These are phyloP conservation scores for Ernsta delagoae DNA, from an alignment of 2,888 invertebrate genomes.

Conservation along the genomic window DNA sequence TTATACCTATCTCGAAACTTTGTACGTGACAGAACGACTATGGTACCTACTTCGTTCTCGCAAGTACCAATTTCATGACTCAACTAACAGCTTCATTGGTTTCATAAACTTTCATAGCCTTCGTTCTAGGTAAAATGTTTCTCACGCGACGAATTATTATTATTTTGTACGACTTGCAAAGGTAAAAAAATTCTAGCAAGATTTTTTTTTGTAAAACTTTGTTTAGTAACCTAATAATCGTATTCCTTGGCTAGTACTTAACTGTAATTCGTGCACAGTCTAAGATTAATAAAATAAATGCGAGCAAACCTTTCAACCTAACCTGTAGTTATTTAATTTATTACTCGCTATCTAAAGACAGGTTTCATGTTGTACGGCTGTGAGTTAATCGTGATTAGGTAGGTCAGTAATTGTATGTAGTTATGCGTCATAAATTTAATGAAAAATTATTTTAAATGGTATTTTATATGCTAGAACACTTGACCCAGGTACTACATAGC, in stretches of 20 bases:
- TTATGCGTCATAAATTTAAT: too few relatives aligned
- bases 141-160: slow-evolving; percentile 14
- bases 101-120: slow-evolving; percentile 12
- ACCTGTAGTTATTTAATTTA: not conserved
- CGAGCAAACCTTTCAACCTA: not conserved
- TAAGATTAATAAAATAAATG: not conserved
- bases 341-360: not conserved
- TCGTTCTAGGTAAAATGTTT: slow-evolving; percentile 10
- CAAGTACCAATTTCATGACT: slow-evolving; percentile 10
- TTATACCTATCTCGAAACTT: slow-evolving; percentile 11
- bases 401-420: too few relatives aligned
- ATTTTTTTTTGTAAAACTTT: not conserved
- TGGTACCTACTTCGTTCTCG: not conserved
- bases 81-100: slow-evolving; percentile 15
- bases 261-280: not conserved
- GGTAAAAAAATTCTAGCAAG: not conserved
- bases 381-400: not conserved
- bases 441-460: too few relatives aligned
- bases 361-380: not conserved
- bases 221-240: not conserved
- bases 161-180: not conserved
- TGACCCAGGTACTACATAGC: too few relatives aligned
- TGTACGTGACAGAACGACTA: slow-evolving; percentile 11
- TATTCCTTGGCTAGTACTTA: not conserved
- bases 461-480: too few relatives aligned